These are phyloP conservation scores for Lophotis ruficrista DNA, from an alignment of 2,113 vertebrate genomes.

Conservation along the genomic window DNA sequence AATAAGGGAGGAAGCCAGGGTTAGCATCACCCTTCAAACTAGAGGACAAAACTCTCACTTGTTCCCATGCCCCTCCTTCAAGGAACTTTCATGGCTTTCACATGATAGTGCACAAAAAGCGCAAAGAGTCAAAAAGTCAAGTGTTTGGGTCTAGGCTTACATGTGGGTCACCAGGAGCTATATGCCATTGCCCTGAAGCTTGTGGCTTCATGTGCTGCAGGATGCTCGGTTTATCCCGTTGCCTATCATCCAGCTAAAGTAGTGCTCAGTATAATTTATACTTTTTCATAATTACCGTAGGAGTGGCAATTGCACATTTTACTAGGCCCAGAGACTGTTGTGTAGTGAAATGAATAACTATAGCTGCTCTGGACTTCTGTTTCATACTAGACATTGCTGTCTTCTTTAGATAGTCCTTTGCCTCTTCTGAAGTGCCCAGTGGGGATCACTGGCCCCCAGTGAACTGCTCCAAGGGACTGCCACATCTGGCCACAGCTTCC, in stretches of 20 bases:
- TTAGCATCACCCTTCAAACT: background rate
- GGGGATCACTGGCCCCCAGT: accelerated
- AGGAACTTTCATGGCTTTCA: background rate
- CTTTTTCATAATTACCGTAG: background rate
- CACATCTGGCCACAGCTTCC: background rate
- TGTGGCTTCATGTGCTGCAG: background rate
- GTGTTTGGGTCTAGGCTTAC: background rate
- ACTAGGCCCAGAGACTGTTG: background rate
- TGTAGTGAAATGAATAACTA: background rate
- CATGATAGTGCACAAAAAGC: background rate
- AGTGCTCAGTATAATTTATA: accelerated
- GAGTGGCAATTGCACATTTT: background rate
- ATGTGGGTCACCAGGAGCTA: background rate
- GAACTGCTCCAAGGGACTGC: background rate
- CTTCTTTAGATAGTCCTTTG: background rate
- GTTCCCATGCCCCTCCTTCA: background rate
- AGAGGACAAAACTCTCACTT: background rate
- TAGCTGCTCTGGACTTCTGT: background rate
- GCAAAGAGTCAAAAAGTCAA: background rate
- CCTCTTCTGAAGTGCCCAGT: background rate
- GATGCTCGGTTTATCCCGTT: background rate
- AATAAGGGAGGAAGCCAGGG: background rate
- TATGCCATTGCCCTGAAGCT: background rate
- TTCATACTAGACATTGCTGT: background rate
- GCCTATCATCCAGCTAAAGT: background rate